These are phyloP conservation scores for Sprattus sprattus DNA, from an alignment of 2,113 vertebrate genomes.

Conservation along the genomic window DNA sequence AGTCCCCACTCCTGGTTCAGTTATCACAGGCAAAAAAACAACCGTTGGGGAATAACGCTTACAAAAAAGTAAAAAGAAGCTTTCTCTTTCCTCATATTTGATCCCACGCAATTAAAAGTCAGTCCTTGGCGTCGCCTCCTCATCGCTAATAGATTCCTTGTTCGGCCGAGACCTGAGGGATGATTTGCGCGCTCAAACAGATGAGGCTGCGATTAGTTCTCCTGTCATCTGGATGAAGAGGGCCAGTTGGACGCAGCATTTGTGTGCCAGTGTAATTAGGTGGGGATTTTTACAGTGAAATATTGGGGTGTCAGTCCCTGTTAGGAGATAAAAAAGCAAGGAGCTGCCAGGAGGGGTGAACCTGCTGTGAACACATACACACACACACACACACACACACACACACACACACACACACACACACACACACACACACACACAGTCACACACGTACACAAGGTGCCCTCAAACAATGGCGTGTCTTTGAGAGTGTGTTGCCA, in stretches of 20 bases:
- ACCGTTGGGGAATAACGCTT: not conserved
- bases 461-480: not conserved
- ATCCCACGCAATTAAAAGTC: constrained; percentile 46
- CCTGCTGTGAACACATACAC: not conserved
- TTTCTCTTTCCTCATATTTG: constrained; percentile 22
- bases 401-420: not conserved
- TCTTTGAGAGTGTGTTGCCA: not conserved
- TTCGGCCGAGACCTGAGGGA: constrained; percentile 36
- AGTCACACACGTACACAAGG: not conserved
- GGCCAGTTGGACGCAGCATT: not conserved
- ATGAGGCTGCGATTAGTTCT: constrained; percentile 43
- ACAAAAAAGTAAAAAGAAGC: constrained; percentile 31
- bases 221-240: constrained; percentile 26
- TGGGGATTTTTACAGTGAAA: constrained; percentile 10
- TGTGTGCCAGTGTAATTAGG: constrained; percentile 22
- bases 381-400: not conserved
- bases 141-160: constrained; percentile 42
- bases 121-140: constrained; percentile 32
- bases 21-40: not conserved
- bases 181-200: constrained; percentile 37
- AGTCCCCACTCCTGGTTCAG: not conserved
- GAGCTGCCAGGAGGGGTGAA: not conserved
- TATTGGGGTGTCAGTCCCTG: not conserved
- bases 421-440: not conserved
- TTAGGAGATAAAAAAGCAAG: not conserved